Conservation (phyloP, 2,888 invertebrate genomes). For the Lydus trimaculatus region DNA sequence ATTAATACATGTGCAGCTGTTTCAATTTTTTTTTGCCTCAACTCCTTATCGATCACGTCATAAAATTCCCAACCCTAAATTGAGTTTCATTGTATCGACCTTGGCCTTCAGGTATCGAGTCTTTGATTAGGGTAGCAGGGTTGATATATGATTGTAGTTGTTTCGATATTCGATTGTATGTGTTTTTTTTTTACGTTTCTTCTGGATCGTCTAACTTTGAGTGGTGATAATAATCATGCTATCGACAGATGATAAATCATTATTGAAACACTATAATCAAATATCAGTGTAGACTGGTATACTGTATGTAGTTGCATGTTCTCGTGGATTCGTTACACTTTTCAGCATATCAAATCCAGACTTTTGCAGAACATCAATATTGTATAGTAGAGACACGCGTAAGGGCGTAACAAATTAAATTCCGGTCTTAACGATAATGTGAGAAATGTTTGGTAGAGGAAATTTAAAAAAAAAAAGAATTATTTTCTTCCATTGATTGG, state of each 20-base stretch:
- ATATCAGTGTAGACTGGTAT: not conserved
- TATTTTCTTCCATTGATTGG: not conserved
- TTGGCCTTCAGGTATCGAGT: not conserved
- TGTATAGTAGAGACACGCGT: constrained; percentile 26
- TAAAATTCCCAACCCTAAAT: not conserved
- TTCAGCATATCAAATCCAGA: not conserved
- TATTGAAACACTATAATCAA: not conserved
- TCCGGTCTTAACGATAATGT: constrained; percentile 16
- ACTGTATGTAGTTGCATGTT: no score
- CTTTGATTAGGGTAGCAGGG: not conserved
- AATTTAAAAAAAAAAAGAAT: not conserved
- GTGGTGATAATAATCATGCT: not conserved
- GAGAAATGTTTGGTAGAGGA: not conserved
- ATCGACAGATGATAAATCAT: constrained; percentile 5
- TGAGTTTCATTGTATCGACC: not conserved
- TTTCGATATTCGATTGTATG: not conserved
- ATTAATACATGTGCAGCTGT: not conserved
- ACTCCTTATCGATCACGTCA: not conserved
- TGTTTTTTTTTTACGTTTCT: not conserved
- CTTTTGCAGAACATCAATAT: not conserved
- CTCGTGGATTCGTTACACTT: not conserved
- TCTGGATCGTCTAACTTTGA: not conserved
- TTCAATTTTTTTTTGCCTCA: not conserved
- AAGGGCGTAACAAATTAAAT: constrained; percentile 32
- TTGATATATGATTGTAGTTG: not conserved